Evolutionary conservation across 2,888 invertebrate species (phyloP).

Genomic region (Taphrorychus bicolor): DNA sequence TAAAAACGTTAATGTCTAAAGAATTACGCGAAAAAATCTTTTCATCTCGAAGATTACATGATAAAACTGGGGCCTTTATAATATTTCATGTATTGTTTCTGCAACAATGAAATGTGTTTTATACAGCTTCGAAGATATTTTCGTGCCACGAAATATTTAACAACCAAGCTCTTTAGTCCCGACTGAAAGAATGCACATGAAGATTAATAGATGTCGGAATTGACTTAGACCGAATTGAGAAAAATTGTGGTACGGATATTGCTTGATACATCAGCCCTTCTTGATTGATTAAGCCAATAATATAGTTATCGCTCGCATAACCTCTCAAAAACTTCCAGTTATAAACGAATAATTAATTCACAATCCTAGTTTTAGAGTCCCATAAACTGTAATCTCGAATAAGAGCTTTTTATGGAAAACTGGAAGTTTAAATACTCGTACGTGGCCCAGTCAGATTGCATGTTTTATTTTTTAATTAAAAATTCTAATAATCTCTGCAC

Average conservation of each 20-base stretch:
- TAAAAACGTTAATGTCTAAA: neutral
- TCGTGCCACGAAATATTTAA: slow-evolving; percentile 10
- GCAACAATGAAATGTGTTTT: slow-evolving; percentile 12
- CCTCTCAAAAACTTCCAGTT: too few relatives aligned
- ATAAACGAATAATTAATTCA: too few relatives aligned
- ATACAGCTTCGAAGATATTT: neutral
- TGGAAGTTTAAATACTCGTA: too few relatives aligned
- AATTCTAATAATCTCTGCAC: too few relatives aligned
- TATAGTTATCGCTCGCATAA: neutral
- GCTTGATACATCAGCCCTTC: neutral
- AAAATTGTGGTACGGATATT: slow-evolving; percentile 1
- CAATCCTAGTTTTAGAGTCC: too few relatives aligned
- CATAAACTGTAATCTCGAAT: too few relatives aligned
- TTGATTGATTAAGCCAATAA: neutral
- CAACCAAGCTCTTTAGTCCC: neutral
- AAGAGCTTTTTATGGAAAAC: too few relatives aligned
- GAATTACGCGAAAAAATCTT: slow-evolving; percentile 4
- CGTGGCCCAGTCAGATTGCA: too few relatives aligned
- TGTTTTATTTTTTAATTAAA: too few relatives aligned
- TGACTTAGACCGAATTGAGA: slow-evolving; percentile 8
- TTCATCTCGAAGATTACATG: slow-evolving; percentile 7
- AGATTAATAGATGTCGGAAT: slow-evolving; percentile 8
- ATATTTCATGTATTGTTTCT: slow-evolving; percentile 8
- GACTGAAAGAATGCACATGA: slow-evolving; percentile 1
- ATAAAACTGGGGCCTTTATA: slow-evolving; percentile 8